phyloP scores from a whole-genome alignment of 2,113 vertebrate species.

The Azemiops feae region DNA sequence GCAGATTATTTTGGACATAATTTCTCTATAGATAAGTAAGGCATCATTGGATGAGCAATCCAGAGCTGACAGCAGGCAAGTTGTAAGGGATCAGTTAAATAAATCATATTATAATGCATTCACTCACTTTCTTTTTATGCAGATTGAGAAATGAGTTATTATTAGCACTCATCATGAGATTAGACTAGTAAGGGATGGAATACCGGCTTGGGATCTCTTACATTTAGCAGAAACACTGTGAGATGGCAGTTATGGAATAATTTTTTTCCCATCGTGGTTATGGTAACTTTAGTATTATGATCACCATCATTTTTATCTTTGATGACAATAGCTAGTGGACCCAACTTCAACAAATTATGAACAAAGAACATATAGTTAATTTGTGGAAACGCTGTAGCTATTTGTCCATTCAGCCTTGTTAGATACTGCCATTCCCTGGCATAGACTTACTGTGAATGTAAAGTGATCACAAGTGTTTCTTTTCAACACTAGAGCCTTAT shows the following conservation, averaged over 20 bases:
- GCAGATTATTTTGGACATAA: constrained; percentile 2
- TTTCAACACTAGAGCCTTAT: neutral
- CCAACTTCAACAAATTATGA: neutral
- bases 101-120: constrained; percentile 3
- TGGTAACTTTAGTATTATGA: neutral
- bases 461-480: neutral
- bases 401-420: neutral
- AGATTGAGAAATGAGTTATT: neutral
- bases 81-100: neutral
- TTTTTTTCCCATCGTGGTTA: neutral
- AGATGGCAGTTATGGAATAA: neutral
- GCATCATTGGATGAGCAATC: neutral
- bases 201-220: neutral
- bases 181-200: neutral
- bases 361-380: neutral
- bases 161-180: neutral
- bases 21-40: constrained; percentile 15
- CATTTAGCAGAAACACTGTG: neutral
- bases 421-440: neutral
- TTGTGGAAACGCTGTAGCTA: neutral
- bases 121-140: neutral
- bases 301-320: neutral
- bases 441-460: neutral
- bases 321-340: neutral
- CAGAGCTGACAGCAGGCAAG: neutral